phyloP scores from a whole-genome alignment of 1,140 invertebrate genomes.

The Melitaea cinxia region DNA sequence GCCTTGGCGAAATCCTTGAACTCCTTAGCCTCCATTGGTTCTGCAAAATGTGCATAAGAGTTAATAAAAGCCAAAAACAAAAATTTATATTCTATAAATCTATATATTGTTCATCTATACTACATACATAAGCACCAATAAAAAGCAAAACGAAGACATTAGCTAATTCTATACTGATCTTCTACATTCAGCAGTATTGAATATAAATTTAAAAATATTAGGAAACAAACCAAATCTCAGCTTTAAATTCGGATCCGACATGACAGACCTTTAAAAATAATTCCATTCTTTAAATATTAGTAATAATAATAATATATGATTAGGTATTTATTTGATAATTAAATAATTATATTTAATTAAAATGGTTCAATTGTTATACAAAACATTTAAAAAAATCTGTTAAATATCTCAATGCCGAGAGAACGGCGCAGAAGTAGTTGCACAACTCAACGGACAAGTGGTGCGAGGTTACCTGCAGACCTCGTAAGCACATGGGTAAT shows the following conservation, averaged over 20 bases:
- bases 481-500: constrained; percentile 40
- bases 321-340: background rate
- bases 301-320: no score
- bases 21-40: constrained; percentile 88
- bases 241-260: constrained; percentile 52
- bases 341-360: constrained; percentile 22
- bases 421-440: constrained; percentile 53
- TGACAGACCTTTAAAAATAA: constrained; percentile 41
- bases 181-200: constrained; percentile 1
- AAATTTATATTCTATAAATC: no score
- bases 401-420: constrained; percentile 71
- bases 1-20: constrained; percentile 90
- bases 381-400: constrained; percentile 13
- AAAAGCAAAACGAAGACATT: constrained; percentile 4
- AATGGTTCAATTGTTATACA: constrained; percentile 7
- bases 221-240: constrained; percentile 52
- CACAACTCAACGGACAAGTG: constrained; percentile 59
- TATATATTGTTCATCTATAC: constrained; percentile 2
- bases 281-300: background rate
- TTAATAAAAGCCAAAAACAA: no score
- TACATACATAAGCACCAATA: background rate
- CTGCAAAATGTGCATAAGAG: constrained; percentile 46
- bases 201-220: background rate
- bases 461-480: constrained; percentile 71
- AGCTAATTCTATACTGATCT: background rate